A percentile compares a stretch with the other conserved stretches of the same genome.
phyloP scores from a whole-genome alignment of 2,113 vertebrate species.

The Hirundichthys speculiger region DNA sequence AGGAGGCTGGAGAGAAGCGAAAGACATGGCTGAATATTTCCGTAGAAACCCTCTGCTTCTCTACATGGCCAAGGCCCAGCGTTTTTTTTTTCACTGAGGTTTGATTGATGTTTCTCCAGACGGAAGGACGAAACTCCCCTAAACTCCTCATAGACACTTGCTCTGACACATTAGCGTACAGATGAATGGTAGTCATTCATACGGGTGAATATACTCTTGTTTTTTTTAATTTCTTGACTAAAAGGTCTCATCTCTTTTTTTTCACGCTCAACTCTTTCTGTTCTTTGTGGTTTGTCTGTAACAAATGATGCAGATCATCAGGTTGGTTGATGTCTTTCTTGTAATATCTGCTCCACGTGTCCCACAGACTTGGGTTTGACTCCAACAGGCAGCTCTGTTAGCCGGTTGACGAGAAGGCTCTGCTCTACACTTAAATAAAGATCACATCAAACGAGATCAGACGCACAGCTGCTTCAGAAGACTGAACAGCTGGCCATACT shows the following conservation, averaged over 20 bases:
- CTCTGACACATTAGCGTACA: constrained; percentile 23
- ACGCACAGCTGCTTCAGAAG: background rate
- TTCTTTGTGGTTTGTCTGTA: constrained; percentile 11
- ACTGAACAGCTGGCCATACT: background rate
- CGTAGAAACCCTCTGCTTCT: no score
- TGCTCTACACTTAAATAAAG: constrained; percentile 7
- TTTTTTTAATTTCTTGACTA: constrained; percentile 10
- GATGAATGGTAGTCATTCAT: constrained; percentile 1
- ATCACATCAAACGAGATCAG: constrained; percentile 1
- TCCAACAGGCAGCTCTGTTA: background rate
- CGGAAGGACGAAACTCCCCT: background rate
- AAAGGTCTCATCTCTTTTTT: constrained; percentile 3
- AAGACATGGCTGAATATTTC: no score
- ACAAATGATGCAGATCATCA: constrained; percentile 16
- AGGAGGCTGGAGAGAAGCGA: constrained; percentile 4
- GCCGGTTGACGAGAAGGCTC: background rate
- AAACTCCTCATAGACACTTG: constrained; percentile 11
- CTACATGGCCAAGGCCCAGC: background rate
- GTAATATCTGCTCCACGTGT: background rate
- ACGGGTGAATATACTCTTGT: background rate
- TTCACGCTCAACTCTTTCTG: background rate
- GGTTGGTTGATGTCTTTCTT: constrained; percentile 38
- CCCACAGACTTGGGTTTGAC: background rate
- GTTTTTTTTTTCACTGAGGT: background rate
- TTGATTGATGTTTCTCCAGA: background rate